Evolutionary conservation across 2,113 vertebrate genomes (phyloP), one percentile per base, ranked within the genome.

Genomic region (Psilopogon haemacephalus): DNA sequence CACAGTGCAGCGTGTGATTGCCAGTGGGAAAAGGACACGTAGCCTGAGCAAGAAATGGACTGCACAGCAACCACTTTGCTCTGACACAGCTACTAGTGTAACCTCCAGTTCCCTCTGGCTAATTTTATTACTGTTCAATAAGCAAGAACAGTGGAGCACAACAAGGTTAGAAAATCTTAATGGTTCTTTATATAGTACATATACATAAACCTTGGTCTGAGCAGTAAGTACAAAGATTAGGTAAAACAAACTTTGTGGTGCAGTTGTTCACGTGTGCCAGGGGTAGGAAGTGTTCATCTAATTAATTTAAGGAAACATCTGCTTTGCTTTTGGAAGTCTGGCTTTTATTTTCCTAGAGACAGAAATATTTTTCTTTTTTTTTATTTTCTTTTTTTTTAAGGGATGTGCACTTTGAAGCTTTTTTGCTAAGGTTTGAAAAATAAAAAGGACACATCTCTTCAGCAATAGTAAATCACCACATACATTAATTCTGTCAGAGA

Each of bases 111-210:
- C 70, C 71, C 75, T 95, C 80, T 48, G 82, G 78, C 86, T 81
- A 89, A 76, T 89, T 96, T 97, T 96, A 89, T 93, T 92, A 52
- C 84, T 75, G 94, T 83, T 96, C 74, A 86, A 84, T 95, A 96
- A 96, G 93, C 67, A 91, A 95, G 82, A 94, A 87, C 2, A 24
- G 93, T n/a, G 76, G 48, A 94, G 46, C 20, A 19, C 83, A 86
- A 56, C 87, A 96, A 94, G 68, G 88, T 88, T 92, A n/a, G 28
- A 91, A 80, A 90, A 87, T 63, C 89, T 93, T 93, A 90, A 88
- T 89, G 63, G 62, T 30, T 79, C 50, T 11, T 91, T 93, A 75
- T 68, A 69, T 27, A 35, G 74, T 35, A 67, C 54, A 50, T 24
- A 14, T 27, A 77, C 84, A 96, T 82, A 96, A 82, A 77, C 65